phyloP scores from a whole-genome alignment of 2,888 invertebrate genomes.

The Eupsilia transversa region DNA sequence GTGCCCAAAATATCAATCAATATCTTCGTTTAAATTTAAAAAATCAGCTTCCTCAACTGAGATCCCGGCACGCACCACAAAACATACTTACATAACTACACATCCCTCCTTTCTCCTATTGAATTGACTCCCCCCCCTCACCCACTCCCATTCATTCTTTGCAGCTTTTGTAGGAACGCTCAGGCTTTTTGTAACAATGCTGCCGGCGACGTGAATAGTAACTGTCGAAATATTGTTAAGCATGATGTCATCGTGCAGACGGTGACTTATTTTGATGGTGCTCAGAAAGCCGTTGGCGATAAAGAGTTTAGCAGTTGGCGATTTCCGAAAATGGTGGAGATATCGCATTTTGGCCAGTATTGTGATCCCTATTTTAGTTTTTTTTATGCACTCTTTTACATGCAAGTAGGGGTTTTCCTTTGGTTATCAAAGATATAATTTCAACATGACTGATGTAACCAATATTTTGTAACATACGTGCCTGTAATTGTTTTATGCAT shows the following conservation, averaged over 20 bases:
- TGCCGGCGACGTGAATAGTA: slow-evolving; percentile 81
- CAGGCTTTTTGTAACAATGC: slow-evolving; percentile 87
- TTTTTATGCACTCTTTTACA: not conserved
- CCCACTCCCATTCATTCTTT: slow-evolving; percentile 88
- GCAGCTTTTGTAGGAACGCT: slow-evolving; percentile 86
- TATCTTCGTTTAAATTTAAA: slow-evolving; percentile 56
- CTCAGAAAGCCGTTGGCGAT: slow-evolving; percentile 43
- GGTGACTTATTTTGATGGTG: slow-evolving; percentile 63
- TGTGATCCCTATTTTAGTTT: not conserved
- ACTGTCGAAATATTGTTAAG: slow-evolving; percentile 87
- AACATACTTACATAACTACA: slow-evolving; percentile 87
- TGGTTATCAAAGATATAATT: not conserved
- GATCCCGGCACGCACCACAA: slow-evolving; percentile 81
- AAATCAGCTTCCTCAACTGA: slow-evolving; percentile 62
- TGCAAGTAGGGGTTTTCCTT: too few relatives aligned
- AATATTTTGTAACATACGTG: too few relatives aligned
- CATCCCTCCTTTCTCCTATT: slow-evolving; percentile 85
- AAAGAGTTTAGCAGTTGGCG: slow-evolving; percentile 42
- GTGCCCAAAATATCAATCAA: too few relatives aligned
- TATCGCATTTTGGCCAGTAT: not conserved
- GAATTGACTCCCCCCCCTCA: slow-evolving; percentile 80
- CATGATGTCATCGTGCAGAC: slow-evolving; percentile 79
- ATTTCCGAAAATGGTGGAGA: not conserved
- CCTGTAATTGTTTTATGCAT: too few relatives aligned
- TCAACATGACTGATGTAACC: too few relatives aligned